Evolutionary conservation across 2,888 invertebrate species (phyloP).

Genomic region (Bombylius discolor): DNA sequence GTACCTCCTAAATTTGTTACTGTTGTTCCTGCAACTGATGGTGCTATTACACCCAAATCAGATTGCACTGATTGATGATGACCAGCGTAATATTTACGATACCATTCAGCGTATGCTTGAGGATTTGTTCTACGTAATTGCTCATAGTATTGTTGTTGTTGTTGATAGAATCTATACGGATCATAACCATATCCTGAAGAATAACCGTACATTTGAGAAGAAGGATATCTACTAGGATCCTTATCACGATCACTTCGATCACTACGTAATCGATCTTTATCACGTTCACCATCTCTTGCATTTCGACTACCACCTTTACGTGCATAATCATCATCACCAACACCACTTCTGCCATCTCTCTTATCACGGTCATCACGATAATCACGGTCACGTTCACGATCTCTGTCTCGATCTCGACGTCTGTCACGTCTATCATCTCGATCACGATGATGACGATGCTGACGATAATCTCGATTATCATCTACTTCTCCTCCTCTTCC

Average conservation of each 20-base stretch:
- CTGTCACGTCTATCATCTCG: neutral
- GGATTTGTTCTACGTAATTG: conserved; percentile 65
- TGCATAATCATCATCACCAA: conserved; percentile 17
- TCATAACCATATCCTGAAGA: conserved; percentile 35
- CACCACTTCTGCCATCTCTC: conserved; percentile 5
- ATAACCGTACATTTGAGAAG: conserved; percentile 20
- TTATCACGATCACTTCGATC: conserved; percentile 15
- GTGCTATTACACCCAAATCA: neutral
- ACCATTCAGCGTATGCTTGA: conserved; percentile 64
- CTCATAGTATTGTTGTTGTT: conserved; percentile 56
- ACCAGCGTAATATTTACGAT: conserved; percentile 51
- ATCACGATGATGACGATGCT: conserved; percentile 7
- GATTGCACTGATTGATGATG: conserved; percentile 17
- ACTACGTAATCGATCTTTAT: conserved; percentile 12
- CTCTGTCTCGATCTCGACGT: conserved; percentile 21
- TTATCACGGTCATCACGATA: conserved; percentile 15
- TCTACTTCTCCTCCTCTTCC: neutral
- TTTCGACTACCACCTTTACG: conserved; percentile 28
- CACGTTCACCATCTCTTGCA: conserved; percentile 25
- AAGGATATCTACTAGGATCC: conserved; percentile 19
- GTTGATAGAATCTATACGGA: conserved; percentile 44
- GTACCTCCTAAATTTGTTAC: conserved; percentile 13
- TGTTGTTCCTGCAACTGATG: conserved; percentile 20
- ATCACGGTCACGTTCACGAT: conserved; percentile 23
- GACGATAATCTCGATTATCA: conserved; percentile 13